A percentile compares a stretch with the other conserved stretches of the same genome.
phyloP scores from a whole-genome alignment of 2,113 vertebrate species.

The Muntiacus muntjak region DNA sequence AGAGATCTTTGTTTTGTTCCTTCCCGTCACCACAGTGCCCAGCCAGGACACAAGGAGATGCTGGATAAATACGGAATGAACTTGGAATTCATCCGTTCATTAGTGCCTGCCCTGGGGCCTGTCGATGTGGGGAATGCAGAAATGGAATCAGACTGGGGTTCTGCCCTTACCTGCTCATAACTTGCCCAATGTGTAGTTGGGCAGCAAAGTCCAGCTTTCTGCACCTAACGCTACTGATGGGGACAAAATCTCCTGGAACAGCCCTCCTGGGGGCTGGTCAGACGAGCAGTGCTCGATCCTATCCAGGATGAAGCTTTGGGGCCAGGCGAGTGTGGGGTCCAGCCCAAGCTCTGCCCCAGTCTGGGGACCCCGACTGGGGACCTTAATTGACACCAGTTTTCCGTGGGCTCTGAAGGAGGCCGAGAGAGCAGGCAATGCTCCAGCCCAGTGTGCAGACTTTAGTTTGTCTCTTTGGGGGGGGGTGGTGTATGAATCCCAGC shows the following conservation, averaged over 20 bases:
- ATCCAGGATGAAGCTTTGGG: not conserved
- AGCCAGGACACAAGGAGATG: not conserved
- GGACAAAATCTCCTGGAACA: not conserved
- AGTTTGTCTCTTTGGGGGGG: not conserved
- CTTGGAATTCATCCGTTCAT: rapidly evolving
- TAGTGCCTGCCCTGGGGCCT: not conserved
- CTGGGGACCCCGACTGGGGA: not conserved
- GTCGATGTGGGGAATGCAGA: rapidly evolving
- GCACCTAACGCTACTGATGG: rapidly evolving
- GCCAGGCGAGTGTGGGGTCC: not conserved
- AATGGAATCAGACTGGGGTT: not conserved
- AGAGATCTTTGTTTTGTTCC: not conserved
- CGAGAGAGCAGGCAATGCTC: not conserved
- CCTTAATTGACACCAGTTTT: not conserved
- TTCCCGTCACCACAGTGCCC: not conserved
- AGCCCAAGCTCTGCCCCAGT: not conserved
- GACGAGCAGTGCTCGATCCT: not conserved
- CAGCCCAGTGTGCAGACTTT: not conserved
- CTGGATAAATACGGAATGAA: not conserved
- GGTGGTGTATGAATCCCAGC: not conserved
- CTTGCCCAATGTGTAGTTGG: not conserved
- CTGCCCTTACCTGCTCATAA: not conserved
- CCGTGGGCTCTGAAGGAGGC: not conserved
- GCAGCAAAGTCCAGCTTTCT: not conserved
- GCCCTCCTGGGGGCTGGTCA: not conserved